Conservation (phyloP, 2,888 invertebrate genomes). For the Graphium colonna region DNA sequence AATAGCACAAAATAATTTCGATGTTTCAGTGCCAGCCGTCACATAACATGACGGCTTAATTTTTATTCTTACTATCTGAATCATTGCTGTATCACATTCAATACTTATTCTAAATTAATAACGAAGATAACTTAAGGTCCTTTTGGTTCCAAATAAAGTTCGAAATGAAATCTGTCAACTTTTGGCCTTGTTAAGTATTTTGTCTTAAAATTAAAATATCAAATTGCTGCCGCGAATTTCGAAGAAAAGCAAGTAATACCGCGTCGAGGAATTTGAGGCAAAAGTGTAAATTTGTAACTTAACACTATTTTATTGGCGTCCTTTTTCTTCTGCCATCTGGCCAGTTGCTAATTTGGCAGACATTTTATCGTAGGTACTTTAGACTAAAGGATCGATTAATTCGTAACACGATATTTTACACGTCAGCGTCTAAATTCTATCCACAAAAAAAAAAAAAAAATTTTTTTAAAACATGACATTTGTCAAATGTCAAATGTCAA, state of each 20-base stretch:
- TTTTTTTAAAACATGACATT: conserved; percentile 3
- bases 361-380: neutral
- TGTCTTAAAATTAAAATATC: conserved; percentile 47
- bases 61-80: too few species aligned
- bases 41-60: too few species aligned
- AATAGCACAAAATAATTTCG: too few species aligned
- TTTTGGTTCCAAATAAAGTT: too few species aligned
- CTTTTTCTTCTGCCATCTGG: conserved; percentile 13
- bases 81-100: too few species aligned
- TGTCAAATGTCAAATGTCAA: conserved; percentile 3
- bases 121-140: too few species aligned
- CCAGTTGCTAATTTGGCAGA: neutral
- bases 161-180: neutral
- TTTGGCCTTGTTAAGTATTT: conserved; percentile 42
- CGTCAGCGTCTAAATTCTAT: too few species aligned
- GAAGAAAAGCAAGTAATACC: conserved; percentile 50
- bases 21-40: too few species aligned
- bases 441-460: neutral
- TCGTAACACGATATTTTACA: neutral
- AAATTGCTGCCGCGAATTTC: conserved; percentile 52
- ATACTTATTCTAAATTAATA: too few species aligned
- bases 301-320: conserved; percentile 19
- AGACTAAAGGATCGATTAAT: neutral
- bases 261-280: conserved; percentile 30
- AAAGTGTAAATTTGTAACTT: conserved; percentile 42